Percentiles rank a stretch among this genome's conserved stretches.
Conservation (phyloP, 1,140 invertebrate species). For the Zophobas morio region DNA sequence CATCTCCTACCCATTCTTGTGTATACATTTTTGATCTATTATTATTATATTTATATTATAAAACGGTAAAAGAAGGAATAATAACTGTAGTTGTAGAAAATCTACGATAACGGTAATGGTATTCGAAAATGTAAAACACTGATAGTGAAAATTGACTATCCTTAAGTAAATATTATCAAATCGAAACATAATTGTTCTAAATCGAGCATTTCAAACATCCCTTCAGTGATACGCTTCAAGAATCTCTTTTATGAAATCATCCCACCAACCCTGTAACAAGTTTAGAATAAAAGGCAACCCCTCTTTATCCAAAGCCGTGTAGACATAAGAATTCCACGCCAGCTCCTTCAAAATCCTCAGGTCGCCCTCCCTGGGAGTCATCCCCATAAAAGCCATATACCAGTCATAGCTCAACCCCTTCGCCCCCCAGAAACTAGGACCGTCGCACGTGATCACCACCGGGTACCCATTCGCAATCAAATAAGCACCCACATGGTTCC, state of each 20-base stretch:
- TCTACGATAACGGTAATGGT: too few relatives aligned
- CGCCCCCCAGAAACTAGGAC: conserved; percentile 85
- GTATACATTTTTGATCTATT: too few relatives aligned
- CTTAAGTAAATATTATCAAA: too few relatives aligned
- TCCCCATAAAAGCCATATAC: conserved; percentile 85
- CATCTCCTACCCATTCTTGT: too few relatives aligned
- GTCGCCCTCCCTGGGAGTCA: conserved; percentile 79
- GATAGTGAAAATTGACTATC: too few relatives aligned
- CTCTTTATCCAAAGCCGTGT: conserved; percentile 66
- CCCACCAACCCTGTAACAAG: neutral
- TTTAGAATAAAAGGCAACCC: conserved; percentile 59
- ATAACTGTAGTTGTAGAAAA: too few relatives aligned
- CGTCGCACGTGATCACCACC: conserved; percentile 79
- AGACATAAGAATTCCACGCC: conserved; percentile 83
- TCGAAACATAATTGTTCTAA: too few relatives aligned
- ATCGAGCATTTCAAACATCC: too few relatives aligned
- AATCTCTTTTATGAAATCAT: neutral
- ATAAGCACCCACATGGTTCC: conserved; percentile 84
- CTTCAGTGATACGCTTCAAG: neutral
- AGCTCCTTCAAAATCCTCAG: conserved; percentile 84
- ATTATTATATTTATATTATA: too few relatives aligned
- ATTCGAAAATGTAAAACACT: too few relatives aligned
- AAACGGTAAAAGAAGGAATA: too few relatives aligned
- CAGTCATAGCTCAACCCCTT: conserved; percentile 84
- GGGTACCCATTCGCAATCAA: conserved; percentile 77